Base-by-base conservation (phyloP, 2,113 vertebrate species). In the Zosterops lateralis region DNA sequence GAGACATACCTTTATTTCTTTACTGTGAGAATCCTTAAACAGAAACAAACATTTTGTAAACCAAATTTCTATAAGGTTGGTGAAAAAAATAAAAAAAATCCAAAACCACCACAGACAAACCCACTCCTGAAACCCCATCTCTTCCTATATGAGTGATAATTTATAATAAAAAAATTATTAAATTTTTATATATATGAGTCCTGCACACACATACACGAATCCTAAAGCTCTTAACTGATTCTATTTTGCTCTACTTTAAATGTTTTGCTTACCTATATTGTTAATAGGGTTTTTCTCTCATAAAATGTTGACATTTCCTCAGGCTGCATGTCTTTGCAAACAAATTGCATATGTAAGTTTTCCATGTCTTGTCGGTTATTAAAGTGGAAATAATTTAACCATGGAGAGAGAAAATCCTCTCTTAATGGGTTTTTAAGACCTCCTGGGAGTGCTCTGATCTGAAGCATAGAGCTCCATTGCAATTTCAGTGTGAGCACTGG, bases 31-130 rank as follows among this genome's bases (percentile, higher is more conserved):
- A 78, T 67, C 8, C 48, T 78, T 66, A 56, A 66, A 58, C 8
- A 54, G 26, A 81, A 66, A 17, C 4, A 51, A 79, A 21, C 1
- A 42, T 57, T 85, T 65, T 80, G 12, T 71, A 58, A 81, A 29
- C 4, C 6, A 62, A 31, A 45, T 83, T 88, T 85, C 26, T 70
- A 3, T 56, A 61, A 72, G 24, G 2, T 9, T 58, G 72, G 6
- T 7, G 3, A 47, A 42, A 34, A 50, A 48, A 42, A 38, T 16
- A 10, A 29, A 29, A 29, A 29, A 14, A 48, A n/a, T 16, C 5
- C 2, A 1, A 17, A 47, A 36, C 11, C 0, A 13, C 3, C 3
- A 40, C 12, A 40, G 66, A 51, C 2, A 62, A 57, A 15, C 5
- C 6, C n/a, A 42, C 7, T 34, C 32, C 26, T 22, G 54, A 82